Base-by-base conservation (phyloP, 2,797 vertebrate genomes). In the Mionectes olivaceus region DNA sequence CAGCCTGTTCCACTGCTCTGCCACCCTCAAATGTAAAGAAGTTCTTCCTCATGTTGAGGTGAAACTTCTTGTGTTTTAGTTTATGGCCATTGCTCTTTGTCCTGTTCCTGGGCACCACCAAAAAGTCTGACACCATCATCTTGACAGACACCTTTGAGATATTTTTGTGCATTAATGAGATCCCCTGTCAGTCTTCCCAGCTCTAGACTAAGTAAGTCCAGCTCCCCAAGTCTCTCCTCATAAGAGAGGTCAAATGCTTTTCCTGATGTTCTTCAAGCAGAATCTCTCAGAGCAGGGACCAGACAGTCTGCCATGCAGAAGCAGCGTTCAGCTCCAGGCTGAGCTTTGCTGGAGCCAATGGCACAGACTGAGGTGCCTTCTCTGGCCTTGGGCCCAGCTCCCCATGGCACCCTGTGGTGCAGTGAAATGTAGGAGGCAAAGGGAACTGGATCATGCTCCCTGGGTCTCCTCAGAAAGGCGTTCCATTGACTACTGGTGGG, bases 331-430 rank as follows among this genome's bases (percentile, higher is more conserved):
- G 77, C 44, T 90, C 39, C 50, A 80, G 37, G 28, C 4, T 17
- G 19, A 71, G 33, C 19, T 75, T 46, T 68, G 67, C n/a, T 47
- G 35, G 11, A 91, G 59, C 19, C 1, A 4, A 19, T 9, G 50
- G 21, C 2, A 2, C 1, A 65, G 76, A 64, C 33, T n/a, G 24
- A 73, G 4, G 7, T 41, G 35, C 21, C 70, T 30, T 50, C 47
- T 71, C 53, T 68, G 33, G 41, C 53, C 63, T 35, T 19, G 23
- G 33, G 23, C 25, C 5, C 64, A 73, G 46, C 19, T 86, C 27
- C 19, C 39, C 35, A 10, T 3, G 11, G 63, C 12, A 67, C 23
- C 17, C 12, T 4, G 2, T 32, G 35, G 24, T 0, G 0, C 3
- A 61, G 25, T 24, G 52, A 15, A 92, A 81, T 19, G 32, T 30